A percentile compares a stretch with the other conserved stretches of the same genome.
phyloP scores from a whole-genome alignment of 2,113 vertebrate genomes.

The Machaerirhynchus nigripectus region DNA sequence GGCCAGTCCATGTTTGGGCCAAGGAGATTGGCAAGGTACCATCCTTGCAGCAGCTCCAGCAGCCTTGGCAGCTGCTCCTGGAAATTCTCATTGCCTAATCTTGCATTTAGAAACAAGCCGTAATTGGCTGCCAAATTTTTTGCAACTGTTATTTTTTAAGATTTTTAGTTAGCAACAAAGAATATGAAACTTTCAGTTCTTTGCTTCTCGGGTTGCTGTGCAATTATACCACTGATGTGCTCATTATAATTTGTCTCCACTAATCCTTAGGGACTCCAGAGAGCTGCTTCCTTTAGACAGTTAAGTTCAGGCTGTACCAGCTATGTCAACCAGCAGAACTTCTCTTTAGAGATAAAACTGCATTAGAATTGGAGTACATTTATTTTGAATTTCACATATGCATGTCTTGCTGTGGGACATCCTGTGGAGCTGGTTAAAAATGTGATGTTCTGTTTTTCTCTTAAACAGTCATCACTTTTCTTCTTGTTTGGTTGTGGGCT shows the following conservation, averaged over 20 bases:
- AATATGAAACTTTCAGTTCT: neutral
- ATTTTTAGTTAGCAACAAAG: conserved; percentile 5
- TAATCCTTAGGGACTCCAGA: conserved; percentile 3
- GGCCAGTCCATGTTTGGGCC: rapidly evolving
- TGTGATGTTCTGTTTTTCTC: neutral
- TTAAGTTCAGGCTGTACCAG: neutral
- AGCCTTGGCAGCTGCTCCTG: neutral
- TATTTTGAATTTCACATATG: neutral
- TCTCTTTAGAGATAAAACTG: neutral
- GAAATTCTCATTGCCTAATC: neutral
- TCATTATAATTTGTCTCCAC: neutral
- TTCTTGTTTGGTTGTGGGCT: neutral
- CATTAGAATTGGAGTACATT: neutral
- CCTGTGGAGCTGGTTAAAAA: neutral
- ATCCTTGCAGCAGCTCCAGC: neutral
- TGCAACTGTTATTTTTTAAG: neutral
- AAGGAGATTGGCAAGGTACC: neutral
- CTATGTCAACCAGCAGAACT: neutral
- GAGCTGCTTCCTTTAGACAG: neutral
- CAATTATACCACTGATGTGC: neutral
- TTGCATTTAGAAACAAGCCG: neutral
- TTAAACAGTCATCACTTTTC: neutral
- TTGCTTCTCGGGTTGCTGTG: neutral
- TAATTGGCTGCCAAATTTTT: neutral
- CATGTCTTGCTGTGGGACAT: neutral